Evolutionary conservation across 2,888 invertebrate genomes (phyloP).

Genomic region (Philonicus albiceps): DNA sequence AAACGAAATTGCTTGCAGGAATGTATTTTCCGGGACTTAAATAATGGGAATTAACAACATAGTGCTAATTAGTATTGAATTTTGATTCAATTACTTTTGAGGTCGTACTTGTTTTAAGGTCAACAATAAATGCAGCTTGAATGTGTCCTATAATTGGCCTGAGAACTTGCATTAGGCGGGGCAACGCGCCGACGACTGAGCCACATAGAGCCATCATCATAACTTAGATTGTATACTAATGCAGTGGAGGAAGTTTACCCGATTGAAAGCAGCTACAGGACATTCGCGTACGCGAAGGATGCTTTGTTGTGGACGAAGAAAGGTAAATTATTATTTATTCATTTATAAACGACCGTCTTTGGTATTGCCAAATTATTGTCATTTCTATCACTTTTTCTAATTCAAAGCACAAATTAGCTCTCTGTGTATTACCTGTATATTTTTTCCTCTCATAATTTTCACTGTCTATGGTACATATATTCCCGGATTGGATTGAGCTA

Average conservation of each 20-base stretch:
- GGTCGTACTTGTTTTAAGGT: constrained; percentile 11
- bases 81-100: constrained; percentile 1
- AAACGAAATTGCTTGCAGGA: constrained; percentile 4
- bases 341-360: too few species aligned
- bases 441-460: too few species aligned
- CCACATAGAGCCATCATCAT: constrained; percentile 46
- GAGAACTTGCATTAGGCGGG: constrained; percentile 46
- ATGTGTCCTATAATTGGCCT: constrained; percentile 46
- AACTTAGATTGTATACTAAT: constrained; percentile 61
- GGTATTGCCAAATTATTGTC: too few species aligned
- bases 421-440: too few species aligned
- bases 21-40: not conserved
- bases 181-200: constrained; percentile 44
- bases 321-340: constrained; percentile 71
- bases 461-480: too few species aligned
- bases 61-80: constrained; percentile 17
- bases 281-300: constrained; percentile 84
- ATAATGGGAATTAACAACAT: not conserved
- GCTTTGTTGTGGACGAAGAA: constrained; percentile 95
- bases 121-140: constrained; percentile 46
- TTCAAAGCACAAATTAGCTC: too few species aligned
- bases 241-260: constrained; percentile 87
- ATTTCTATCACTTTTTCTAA: too few species aligned
- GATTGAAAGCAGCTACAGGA: constrained; percentile 77
- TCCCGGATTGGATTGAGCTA: too few species aligned